These are phyloP conservation scores for Clivina fossor DNA, from an alignment of 2,888 invertebrate species.

Conservation along the genomic window DNA sequence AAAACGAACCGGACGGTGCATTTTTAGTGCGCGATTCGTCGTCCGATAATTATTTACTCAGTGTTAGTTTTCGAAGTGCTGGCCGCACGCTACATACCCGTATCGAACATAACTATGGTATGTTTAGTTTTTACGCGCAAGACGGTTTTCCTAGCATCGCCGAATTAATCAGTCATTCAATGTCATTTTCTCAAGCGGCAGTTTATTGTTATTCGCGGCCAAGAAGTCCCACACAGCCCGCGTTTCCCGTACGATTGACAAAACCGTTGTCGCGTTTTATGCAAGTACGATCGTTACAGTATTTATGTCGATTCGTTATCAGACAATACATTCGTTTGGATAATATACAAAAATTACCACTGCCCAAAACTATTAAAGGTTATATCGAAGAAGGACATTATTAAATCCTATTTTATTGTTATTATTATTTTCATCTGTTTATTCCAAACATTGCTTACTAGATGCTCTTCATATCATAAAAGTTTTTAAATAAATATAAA, in stretches of 20 bases:
- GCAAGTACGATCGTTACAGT: conserved; percentile 69
- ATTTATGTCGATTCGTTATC: conserved; percentile 73
- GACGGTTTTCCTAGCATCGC: conserved; percentile 63
- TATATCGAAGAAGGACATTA: conserved; percentile 56
- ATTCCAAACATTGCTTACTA: too few species aligned
- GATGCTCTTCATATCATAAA: too few species aligned
- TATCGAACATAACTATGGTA: conserved; percentile 69
- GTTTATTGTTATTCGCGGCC: conserved; percentile 74
- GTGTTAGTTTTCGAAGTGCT: conserved; percentile 71
- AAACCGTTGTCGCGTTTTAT: conserved; percentile 75
- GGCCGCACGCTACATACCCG: conserved; percentile 73
- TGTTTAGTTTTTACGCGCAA: conserved; percentile 55
- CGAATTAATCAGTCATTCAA: conserved; percentile 73
- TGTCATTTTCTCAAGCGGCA: conserved; percentile 68
- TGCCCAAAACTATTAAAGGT: conserved; percentile 60
- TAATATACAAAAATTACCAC: conserved; percentile 69
- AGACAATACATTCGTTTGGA: conserved; percentile 67
- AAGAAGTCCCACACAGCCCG: conserved; percentile 65
- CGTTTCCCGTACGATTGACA: conserved; percentile 72
- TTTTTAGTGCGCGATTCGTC: conserved; percentile 80
- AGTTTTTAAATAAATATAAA: too few species aligned
- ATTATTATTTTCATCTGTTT: too few species aligned
- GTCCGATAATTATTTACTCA: conserved; percentile 68
- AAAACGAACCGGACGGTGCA: conserved; percentile 71
- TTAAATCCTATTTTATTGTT: too few species aligned